Evolutionary conservation across 2,113 vertebrate species (phyloP).

Genomic region (Callorhinus ursinus): DNA sequence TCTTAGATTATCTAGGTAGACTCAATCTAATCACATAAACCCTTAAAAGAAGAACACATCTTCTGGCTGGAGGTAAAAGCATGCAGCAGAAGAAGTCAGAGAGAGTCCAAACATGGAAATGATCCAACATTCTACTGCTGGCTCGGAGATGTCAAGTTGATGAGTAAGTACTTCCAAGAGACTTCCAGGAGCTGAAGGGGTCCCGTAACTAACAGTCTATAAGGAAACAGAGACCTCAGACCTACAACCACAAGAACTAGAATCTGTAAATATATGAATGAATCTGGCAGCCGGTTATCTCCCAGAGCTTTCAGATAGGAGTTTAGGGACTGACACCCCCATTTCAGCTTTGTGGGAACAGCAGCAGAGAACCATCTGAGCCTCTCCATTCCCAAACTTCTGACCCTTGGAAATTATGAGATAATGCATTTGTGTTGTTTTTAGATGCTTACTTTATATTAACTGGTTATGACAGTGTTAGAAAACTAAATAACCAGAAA

Average conservation of each 20-base stretch:
- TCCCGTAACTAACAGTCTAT: neutral
- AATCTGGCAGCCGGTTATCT: neutral
- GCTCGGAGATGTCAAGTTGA: neutral
- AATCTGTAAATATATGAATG: neutral
- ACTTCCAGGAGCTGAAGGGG: neutral
- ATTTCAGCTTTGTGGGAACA: neutral
- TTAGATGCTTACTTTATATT: neutral
- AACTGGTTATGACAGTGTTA: neutral
- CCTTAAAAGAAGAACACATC: neutral
- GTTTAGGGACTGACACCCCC: too few species aligned
- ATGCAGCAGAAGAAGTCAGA: neutral
- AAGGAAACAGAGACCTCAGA: neutral
- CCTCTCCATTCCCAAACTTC: neutral
- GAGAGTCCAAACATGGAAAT: neutral
- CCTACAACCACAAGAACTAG: rapidly evolving
- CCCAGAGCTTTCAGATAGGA: neutral
- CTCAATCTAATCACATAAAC: neutral
- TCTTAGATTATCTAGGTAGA: neutral
- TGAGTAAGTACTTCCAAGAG: too few species aligned
- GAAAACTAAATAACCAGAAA: neutral
- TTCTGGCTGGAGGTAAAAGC: neutral
- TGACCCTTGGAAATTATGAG: neutral
- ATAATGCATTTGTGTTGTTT: neutral
- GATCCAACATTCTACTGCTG: neutral
- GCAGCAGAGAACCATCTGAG: neutral